Base-by-base conservation (phyloP, 1,140 invertebrate genomes). In the Chrysoperla carnea region DNA sequence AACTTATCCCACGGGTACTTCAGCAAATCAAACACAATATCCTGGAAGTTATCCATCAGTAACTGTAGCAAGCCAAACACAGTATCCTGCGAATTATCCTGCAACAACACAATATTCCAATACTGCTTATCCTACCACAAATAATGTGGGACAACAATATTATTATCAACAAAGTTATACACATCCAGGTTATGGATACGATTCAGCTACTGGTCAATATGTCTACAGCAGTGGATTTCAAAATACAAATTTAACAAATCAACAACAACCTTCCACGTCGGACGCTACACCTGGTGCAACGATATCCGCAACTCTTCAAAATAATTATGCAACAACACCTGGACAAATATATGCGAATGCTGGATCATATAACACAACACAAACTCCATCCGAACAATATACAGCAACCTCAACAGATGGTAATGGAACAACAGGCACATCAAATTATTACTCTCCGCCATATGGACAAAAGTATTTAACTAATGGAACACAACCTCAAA, bases 381-480 rank as follows among this genome's bases (percentile, higher is more conserved):
- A 72, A 14, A 72, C 70, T 0, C 68, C 62, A 29, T 70, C 17
- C 2, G 17, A 23, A 23, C 17, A 23, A 23, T 23, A 23, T 23
- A 23, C 17, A 23, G 2, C 69, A 1, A 65, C 42, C 38, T 41
- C 54, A 52, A 43, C 52, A 49, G 36, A 27, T 46, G 4, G 44
- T 43, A 31, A 6, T 40, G 9, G 13, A 49, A 37, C 50, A 53
- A 47, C 14, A 52, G 52, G 37, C 51, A 55, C 11, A 15, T 3
- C n/a, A 38, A 39, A 23, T 4, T 71, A 73, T 50, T 73, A 72
- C 41, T 67, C 65, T 8, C 44, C 55, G 4, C 68, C 63, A 1
- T 72, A 72, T 45, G 67, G 66, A 11, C 62, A 67, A 23, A 23
- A 23, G 5, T 23, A 23, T 39, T 64, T 67, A 46, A 48, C 38